Conservation (phyloP, 2,113 vertebrate genomes). For the Hepsetus odoe region DNA sequence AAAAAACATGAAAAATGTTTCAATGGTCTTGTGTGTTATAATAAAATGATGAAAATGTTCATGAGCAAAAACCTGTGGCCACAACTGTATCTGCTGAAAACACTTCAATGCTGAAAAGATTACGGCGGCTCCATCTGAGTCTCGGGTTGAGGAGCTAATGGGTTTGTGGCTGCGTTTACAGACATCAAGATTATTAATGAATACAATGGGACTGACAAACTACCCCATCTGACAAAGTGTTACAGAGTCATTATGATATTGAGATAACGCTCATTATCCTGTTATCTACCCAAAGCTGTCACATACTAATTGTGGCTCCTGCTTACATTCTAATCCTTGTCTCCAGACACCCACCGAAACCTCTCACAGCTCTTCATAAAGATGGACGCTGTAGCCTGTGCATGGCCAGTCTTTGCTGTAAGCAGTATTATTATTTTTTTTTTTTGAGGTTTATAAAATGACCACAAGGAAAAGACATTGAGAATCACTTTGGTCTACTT, state of each 20-base stretch:
- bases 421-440: no score
- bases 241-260: conserved; percentile 61
- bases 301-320: conserved; percentile 26
- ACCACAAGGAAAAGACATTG: no score
- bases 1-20: no score
- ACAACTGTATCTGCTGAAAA: conserved; percentile 2
- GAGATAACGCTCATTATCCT: conserved; percentile 67
- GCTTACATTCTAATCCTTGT: background rate
- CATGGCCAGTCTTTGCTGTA: no score
- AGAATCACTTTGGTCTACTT: no score
- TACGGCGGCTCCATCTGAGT: conserved; percentile 33
- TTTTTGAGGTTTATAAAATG: no score
- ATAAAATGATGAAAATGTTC: no score
- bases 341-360: background rate
- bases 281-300: conserved; percentile 53
- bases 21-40: no score
- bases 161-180: conserved; percentile 66
- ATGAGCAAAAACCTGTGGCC: no score
- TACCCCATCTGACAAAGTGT: conserved; percentile 59
- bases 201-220: conserved; percentile 69
- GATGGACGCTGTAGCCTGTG: no score
- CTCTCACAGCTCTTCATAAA: no score
- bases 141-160: conserved; percentile 21
- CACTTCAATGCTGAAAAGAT: no score
- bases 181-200: conserved; percentile 64